A percentile compares a stretch with the other conserved stretches of the same genome.
phyloP scores from a whole-genome alignment of 1,140 invertebrate species.

The Drosophila repletoides region DNA sequence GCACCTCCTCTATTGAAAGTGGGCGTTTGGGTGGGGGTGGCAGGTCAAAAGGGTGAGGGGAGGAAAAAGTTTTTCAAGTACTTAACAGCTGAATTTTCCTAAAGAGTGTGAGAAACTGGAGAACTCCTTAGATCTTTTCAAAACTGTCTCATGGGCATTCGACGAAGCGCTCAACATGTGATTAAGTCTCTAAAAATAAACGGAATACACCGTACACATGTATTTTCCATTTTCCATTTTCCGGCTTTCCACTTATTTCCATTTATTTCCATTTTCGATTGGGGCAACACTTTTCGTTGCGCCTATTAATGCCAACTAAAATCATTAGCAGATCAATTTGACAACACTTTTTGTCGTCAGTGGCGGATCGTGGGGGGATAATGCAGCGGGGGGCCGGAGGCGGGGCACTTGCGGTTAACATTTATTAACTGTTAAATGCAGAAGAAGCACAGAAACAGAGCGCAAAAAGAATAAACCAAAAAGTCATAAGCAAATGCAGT shows the following conservation, averaged over 20 bases:
- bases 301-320: slow-evolving; percentile 51
- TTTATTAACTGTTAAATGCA: slow-evolving; percentile 61
- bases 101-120: too few relatives aligned
- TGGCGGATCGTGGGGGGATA: background rate
- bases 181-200: slow-evolving; percentile 44
- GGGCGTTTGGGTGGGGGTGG: too few relatives aligned
- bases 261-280: background rate
- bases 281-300: background rate
- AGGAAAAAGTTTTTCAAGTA: background rate
- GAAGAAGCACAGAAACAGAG: background rate
- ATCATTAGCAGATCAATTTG: slow-evolving; percentile 70
- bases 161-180: slow-evolving; percentile 35
- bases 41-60: too few relatives aligned
- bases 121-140: slow-evolving; percentile 1
- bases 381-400: background rate
- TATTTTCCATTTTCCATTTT: slow-evolving; percentile 11
- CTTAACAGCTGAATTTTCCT: too few relatives aligned
- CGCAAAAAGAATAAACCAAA: slow-evolving; percentile 4
- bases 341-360: slow-evolving; percentile 54
- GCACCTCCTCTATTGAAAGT: too few relatives aligned
- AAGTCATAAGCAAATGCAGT: slow-evolving; percentile 29
- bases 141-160: slow-evolving; percentile 24
- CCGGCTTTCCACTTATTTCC: background rate
- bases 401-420: slow-evolving; percentile 56
- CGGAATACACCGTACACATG: background rate